Evolutionary conservation across 37 sponge, comb jelly and placozoan species (phyloP).

Genomic region (Halisarca cf. caerulea): DNA sequence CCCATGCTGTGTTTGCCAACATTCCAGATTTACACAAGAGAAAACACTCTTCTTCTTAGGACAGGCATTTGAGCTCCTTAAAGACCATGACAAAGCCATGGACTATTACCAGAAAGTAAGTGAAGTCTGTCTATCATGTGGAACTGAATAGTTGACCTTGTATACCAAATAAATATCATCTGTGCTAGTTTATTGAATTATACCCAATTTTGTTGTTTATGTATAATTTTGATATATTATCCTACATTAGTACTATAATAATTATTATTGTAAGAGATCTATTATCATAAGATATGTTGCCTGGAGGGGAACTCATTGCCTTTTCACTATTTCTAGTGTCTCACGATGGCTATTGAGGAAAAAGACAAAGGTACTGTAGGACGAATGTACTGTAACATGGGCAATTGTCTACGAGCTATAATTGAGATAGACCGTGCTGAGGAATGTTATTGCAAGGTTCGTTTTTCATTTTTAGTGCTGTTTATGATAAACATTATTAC

Average conservation of each 20-base stretch:
- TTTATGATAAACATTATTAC: too few relatives aligned
- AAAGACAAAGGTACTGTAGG: conserved; percentile 67
- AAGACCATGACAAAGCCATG: conserved; percentile 82
- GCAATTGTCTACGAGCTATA: conserved; percentile 83
- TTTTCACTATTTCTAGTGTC: too few relatives aligned
- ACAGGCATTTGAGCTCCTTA: conserved; percentile 64
- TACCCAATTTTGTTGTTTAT: too few relatives aligned
- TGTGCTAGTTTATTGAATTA: neutral
- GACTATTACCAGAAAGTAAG: conserved; percentile 82
- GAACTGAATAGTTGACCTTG: too few relatives aligned
- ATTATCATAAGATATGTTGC: too few relatives aligned
- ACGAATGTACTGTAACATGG: conserved; percentile 77
- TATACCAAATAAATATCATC: neutral
- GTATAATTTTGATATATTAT: too few relatives aligned
- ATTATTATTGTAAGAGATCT: too few relatives aligned
- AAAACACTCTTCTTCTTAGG: conserved; percentile 50
- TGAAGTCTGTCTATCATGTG: too few relatives aligned
- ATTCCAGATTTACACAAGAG: conserved; percentile 20
- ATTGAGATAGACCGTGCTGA: conserved; percentile 77
- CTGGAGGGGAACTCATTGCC: too few relatives aligned
- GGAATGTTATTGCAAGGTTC: conserved; percentile 80
- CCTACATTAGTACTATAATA: too few relatives aligned
- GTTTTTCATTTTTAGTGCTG: neutral
- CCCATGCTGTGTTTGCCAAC: too few relatives aligned
- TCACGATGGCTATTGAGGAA: conserved; percentile 58